A percentile compares a stretch with the other conserved stretches of the same genome.
Conservation (phyloP, 2,797 vertebrate genomes). For the Alcedo quadribrachys region DNA sequence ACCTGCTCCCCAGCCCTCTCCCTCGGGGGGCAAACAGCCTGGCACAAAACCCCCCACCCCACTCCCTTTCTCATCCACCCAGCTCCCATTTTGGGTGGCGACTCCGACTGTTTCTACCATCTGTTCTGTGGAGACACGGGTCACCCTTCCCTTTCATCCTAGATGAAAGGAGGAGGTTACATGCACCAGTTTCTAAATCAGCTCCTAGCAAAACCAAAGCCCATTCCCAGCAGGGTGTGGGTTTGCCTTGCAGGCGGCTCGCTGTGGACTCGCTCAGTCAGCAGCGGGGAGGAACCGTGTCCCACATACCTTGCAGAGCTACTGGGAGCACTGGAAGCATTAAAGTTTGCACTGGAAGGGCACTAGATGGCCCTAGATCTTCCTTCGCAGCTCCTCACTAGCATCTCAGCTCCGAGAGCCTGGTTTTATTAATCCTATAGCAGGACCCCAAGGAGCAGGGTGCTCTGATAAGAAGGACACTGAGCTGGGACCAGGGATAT, state of each 20-base stretch:
- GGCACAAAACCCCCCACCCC: background rate
- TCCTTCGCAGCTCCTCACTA: background rate
- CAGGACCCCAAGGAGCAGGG: background rate
- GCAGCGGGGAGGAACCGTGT: background rate
- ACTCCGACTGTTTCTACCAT: background rate
- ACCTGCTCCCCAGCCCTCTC: background rate
- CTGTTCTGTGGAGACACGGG: background rate
- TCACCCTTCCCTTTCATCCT: constrained; percentile 55
- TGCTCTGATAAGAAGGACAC: background rate
- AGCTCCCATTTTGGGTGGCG: background rate
- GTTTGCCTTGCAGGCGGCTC: background rate
- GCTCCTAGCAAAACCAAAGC: background rate
- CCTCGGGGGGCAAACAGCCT: accelerated
- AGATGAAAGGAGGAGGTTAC: constrained; percentile 64
- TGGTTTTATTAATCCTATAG: background rate
- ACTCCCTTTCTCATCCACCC: background rate
- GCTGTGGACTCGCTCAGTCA: constrained; percentile 7
- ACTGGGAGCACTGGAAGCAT: constrained; percentile 36
- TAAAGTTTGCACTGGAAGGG: constrained; percentile 6
- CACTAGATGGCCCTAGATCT: constrained; percentile 52
- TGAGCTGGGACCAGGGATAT: background rate
- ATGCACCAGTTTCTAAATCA: constrained; percentile 52
- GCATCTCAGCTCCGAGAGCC: background rate
- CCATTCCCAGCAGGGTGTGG: background rate
- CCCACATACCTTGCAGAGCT: background rate